These are phyloP conservation scores for Podilymbus podiceps DNA, from an alignment of 2,113 vertebrate genomes.

Conservation along the genomic window DNA sequence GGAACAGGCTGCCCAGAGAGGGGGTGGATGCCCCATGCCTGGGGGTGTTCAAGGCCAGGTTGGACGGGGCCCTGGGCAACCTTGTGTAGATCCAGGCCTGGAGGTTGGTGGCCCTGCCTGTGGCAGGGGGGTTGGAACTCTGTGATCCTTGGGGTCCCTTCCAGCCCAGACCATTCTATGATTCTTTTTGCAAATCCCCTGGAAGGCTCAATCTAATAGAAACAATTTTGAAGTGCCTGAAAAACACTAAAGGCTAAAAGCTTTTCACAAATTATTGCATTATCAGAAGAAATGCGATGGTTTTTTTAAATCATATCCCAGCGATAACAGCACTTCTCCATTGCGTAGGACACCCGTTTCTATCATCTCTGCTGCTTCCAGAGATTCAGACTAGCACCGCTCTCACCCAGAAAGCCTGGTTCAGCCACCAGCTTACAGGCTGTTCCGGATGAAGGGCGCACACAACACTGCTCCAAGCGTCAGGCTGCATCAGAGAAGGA, in stretches of 20 bases:
- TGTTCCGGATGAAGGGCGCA: not conserved
- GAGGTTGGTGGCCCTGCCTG: no score
- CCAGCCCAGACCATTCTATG: no score
- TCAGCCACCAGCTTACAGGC: not conserved
- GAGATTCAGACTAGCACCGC: not conserved
- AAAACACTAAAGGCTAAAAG: not conserved
- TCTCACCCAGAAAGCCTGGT: not conserved
- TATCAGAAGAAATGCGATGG: not conserved
- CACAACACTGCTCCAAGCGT: not conserved
- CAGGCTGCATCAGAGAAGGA: accelerated
- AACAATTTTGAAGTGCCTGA: not conserved
- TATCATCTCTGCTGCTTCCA: not conserved
- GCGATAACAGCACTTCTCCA: not conserved
- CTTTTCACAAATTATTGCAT: not conserved
- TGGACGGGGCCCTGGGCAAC: no score
- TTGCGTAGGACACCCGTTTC: accelerated
- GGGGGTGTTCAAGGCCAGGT: no score
- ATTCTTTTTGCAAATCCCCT: not conserved
- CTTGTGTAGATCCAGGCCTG: no score
- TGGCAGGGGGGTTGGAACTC: no score
- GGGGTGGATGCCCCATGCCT: no score
- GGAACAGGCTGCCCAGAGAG: no score
- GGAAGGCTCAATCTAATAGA: not conserved
- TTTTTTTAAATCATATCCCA: not conserved
- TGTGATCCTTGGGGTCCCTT: no score